Evolutionary conservation across 2,797 vertebrate species (phyloP).

Genomic region (Pachyuromys duprasi): DNA sequence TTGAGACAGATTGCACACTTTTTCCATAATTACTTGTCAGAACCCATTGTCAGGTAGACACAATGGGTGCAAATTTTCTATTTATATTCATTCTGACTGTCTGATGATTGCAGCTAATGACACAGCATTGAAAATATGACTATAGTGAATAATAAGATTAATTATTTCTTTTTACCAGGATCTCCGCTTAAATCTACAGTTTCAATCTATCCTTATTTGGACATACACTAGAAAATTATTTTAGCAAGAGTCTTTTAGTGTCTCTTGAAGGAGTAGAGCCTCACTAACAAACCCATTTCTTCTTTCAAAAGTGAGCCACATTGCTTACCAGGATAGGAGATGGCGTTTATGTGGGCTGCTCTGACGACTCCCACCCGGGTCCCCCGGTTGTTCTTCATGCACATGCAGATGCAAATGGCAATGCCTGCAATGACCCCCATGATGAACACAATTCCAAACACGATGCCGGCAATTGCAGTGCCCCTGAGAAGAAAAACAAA

Average conservation of each 20-base stretch:
- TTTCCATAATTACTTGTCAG: conserved; percentile 51
- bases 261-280: not conserved
- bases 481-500: conserved; percentile 88
- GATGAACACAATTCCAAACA: conserved; percentile 95
- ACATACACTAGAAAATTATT: not conserved
- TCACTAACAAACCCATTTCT: not conserved
- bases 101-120: conserved; percentile 2
- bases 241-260: not conserved
- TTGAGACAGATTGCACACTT: conserved; percentile 26
- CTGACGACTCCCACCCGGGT: conserved; percentile 92
- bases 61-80: not conserved
- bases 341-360: conserved; percentile 90
- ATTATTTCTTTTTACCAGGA: conserved; percentile 24
- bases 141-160: not conserved
- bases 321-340: conserved; percentile 90
- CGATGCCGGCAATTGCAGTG: conserved; percentile 94
- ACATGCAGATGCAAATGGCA: conserved; percentile 95
- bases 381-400: conserved; percentile 92
- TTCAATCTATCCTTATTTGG: not conserved
- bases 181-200: not conserved
- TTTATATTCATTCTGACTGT: conserved; percentile 35
- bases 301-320: not conserved
- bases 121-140: not conserved
- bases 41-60: conserved; percentile 23
- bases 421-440: conserved; percentile 94